These are phyloP conservation scores for Elaeidobius kamerunicus DNA, from an alignment of 2,888 invertebrate genomes.

Conservation along the genomic window DNA sequence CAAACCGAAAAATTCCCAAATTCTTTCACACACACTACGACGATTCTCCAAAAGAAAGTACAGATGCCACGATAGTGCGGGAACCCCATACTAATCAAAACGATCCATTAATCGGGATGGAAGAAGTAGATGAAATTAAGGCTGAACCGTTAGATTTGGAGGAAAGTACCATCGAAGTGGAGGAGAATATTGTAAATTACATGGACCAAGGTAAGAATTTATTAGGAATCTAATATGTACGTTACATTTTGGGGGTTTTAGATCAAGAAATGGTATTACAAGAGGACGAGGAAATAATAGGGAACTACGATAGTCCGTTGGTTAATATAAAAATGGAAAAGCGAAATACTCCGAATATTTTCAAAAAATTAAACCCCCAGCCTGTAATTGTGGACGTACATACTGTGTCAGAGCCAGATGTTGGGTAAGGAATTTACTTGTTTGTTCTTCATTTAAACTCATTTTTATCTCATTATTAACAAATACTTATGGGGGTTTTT, in stretches of 20 bases:
- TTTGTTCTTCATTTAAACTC: too few species aligned
- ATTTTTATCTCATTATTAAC: too few species aligned
- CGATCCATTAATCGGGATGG: constrained; percentile 33
- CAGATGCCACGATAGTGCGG: constrained; percentile 33
- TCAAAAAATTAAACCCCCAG: constrained; percentile 25
- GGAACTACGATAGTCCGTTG: constrained; percentile 35
- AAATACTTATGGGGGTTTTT: too few species aligned
- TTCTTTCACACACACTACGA: constrained; percentile 41
- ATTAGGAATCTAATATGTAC: too few species aligned
- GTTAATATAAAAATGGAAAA: constrained; percentile 28
- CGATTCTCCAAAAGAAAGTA: constrained; percentile 25
- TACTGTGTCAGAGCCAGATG: constrained; percentile 27
- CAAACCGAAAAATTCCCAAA: constrained; percentile 48
- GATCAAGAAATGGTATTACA: constrained; percentile 30
- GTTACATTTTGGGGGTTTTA: too few species aligned
- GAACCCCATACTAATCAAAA: constrained; percentile 34
- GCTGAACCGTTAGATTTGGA: constrained; percentile 46
- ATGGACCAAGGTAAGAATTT: constrained; percentile 27
- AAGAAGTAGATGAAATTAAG: constrained; percentile 44
- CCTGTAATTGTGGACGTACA: constrained; percentile 34
- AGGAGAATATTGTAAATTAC: constrained; percentile 35
- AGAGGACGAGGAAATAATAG: constrained; percentile 36
- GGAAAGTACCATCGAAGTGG: constrained; percentile 38
- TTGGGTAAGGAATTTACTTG: constrained; percentile 4
- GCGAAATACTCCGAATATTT: constrained; percentile 11